phyloP scores from a whole-genome alignment of 53 echinoderm and acorn worm species.

The Patiria pectinifera region DNA sequence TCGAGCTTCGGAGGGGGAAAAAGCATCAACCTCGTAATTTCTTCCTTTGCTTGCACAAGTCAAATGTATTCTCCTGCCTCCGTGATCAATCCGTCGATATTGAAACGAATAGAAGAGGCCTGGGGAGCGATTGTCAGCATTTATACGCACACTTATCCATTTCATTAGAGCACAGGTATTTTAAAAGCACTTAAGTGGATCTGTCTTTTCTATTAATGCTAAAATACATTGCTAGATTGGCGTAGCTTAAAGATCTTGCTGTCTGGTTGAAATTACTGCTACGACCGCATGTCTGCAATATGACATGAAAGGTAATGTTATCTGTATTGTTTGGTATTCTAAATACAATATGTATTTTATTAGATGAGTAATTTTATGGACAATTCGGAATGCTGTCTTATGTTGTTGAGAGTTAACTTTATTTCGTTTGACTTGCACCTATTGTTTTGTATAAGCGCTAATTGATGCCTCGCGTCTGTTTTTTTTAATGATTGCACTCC shows the following conservation, averaged over 20 bases:
- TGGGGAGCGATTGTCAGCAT: conserved; percentile 27
- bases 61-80: not conserved
- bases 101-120: not conserved
- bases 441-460: no score
- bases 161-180: conserved; percentile 29
- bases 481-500: no score
- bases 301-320: not conserved
- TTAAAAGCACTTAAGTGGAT: conserved; percentile 42
- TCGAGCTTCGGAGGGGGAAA: not conserved
- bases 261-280: not conserved
- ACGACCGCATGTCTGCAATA: not conserved
- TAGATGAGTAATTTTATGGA: not conserved
- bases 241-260: not conserved
- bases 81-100: not conserved
- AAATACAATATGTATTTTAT: not conserved
- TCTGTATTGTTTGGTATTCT: not conserved
- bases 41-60: conserved; percentile 22
- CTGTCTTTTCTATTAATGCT: not conserved
- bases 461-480: no score
- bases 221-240: not conserved
- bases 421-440: no score
- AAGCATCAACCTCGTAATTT: not conserved
- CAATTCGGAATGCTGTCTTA: no score
- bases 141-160: conserved; percentile 34
- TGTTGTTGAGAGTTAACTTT: no score